These are phyloP conservation scores for Daktulosphaira vitifoliae DNA, from an alignment of 1,140 invertebrate species.

Conservation along the genomic window DNA sequence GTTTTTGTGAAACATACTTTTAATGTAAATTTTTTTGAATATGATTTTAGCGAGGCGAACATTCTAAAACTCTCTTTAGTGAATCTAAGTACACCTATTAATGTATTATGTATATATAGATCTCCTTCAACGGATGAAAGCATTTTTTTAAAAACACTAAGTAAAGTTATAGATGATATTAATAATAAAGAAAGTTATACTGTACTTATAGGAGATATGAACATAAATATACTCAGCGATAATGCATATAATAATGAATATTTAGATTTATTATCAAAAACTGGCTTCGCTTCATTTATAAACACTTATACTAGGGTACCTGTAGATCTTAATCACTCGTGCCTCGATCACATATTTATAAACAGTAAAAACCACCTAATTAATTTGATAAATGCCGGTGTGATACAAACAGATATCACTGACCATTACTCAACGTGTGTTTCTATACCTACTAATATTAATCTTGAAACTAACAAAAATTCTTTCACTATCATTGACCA, in stretches of 20 bases:
- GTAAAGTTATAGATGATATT: not conserved
- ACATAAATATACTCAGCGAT: not conserved
- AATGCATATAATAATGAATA: not conserved
- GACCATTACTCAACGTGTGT: conserved; percentile 6
- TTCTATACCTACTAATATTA: not conserved
- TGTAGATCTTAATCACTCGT: not conserved
- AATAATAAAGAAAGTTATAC: not conserved
- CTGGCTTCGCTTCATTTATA: not conserved
- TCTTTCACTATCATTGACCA: not conserved
- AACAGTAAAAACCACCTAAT: not conserved
- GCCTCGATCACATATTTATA: not conserved
- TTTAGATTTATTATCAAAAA: not conserved
- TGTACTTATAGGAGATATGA: not conserved
- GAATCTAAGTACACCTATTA: not conserved
- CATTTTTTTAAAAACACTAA: not conserved
- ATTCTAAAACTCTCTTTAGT: not conserved
- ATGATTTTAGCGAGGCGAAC: not conserved
- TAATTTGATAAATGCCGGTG: not conserved
- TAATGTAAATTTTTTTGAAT: conserved; percentile 1
- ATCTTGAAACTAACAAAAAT: not conserved
- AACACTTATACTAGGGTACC: conserved; percentile 3
- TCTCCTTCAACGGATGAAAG: not conserved
- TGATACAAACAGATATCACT: not conserved
- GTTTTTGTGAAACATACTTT: conserved; percentile 5
- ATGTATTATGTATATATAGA: not conserved